Evolutionary conservation across 2,888 invertebrate genomes (phyloP).

Genomic region (Epirrhoe tristata): DNA sequence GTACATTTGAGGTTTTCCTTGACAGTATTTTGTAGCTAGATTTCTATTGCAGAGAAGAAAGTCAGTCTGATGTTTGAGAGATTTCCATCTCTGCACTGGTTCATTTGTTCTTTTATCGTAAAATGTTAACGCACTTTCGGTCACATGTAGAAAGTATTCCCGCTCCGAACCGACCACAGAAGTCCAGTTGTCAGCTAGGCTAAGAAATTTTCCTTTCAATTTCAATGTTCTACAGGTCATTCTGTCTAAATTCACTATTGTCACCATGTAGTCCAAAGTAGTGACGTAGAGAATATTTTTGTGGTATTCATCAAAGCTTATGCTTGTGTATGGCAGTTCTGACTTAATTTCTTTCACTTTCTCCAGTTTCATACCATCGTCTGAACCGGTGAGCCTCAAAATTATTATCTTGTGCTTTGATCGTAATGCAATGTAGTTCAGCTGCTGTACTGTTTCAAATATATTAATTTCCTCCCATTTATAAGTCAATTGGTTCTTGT

Average conservation of each 20-base stretch:
- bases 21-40: slow-evolving; percentile 62
- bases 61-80: slow-evolving; percentile 60
- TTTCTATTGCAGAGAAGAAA: slow-evolving; percentile 66
- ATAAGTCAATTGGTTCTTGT: slow-evolving; percentile 53
- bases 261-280: slow-evolving; percentile 63
- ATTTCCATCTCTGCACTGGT: slow-evolving; percentile 57
- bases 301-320: slow-evolving; percentile 72
- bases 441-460: slow-evolving; percentile 68
- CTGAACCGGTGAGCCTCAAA: slow-evolving; percentile 57
- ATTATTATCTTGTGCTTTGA: slow-evolving; percentile 69
- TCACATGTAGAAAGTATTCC: slow-evolving; percentile 64
- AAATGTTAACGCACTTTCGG: slow-evolving; percentile 60
- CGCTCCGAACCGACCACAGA: slow-evolving; percentile 68
- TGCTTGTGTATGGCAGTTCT: slow-evolving; percentile 68
- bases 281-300: slow-evolving; percentile 73
- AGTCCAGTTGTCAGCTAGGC: slow-evolving; percentile 72
- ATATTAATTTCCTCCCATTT: slow-evolving; percentile 66
- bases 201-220: slow-evolving; percentile 54
- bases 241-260: slow-evolving; percentile 72
- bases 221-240: slow-evolving; percentile 64
- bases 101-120: slow-evolving; percentile 74
- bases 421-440: slow-evolving; percentile 68
- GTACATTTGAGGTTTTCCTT: slow-evolving; percentile 61
- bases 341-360: slow-evolving; percentile 66
- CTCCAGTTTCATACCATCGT: slow-evolving; percentile 55